These are phyloP conservation scores for Amniataba percoides DNA, from an alignment of 2,797 vertebrate species.

Conservation along the genomic window DNA sequence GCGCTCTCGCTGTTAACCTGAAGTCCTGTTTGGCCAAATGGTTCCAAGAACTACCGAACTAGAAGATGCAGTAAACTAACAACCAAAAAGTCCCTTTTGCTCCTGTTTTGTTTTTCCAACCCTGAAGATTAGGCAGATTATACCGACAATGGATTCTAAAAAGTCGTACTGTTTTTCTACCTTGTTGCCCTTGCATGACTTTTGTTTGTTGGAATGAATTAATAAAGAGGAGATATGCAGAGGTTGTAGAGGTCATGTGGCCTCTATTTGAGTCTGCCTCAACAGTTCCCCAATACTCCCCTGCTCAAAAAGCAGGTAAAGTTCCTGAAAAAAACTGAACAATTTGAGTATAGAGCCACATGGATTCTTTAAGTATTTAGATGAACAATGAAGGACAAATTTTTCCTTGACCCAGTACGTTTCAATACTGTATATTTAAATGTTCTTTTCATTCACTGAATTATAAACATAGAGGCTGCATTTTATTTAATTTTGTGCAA, in stretches of 20 bases:
- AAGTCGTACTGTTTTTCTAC: neutral
- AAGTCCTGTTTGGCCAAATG: conserved; percentile 18
- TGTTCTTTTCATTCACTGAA: conserved; percentile 23
- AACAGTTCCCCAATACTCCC: neutral
- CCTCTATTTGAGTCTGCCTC: neutral
- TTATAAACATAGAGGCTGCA: conserved; percentile 16
- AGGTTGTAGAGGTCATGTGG: neutral
- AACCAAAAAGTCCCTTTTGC: neutral
- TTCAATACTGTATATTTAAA: conserved; percentile 13
- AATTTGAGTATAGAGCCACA: neutral
- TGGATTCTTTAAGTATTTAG: conserved; percentile 3
- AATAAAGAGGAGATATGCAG: too few species aligned
- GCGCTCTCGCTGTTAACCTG: neutral
- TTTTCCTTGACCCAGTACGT: conserved; percentile 2
- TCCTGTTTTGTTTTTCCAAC: too few species aligned
- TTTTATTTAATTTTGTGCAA: conserved; percentile 38
- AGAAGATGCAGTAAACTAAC: neutral
- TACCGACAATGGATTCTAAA: too few species aligned
- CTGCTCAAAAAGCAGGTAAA: neutral
- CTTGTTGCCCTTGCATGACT: neutral
- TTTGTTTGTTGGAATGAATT: neutral
- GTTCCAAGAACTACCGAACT: neutral
- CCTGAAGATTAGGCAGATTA: too few species aligned
- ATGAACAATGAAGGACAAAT: neutral
- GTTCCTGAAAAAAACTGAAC: too few species aligned